These are phyloP conservation scores for Zalophus californianus DNA, from an alignment of 2,797 vertebrate species.

Conservation along the genomic window DNA sequence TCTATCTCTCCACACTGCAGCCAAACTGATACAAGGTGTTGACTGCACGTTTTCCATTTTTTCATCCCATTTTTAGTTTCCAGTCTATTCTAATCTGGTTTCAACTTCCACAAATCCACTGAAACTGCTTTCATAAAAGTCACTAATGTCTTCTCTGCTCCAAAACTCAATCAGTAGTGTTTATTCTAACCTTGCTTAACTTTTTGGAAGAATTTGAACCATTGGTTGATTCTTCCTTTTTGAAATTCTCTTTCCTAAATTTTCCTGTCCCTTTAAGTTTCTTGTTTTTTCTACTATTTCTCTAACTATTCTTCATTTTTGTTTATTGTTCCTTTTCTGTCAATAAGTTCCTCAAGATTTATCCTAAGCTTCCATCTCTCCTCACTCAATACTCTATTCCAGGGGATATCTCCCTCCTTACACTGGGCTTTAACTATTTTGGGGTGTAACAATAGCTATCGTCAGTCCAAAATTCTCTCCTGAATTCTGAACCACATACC, in stretches of 20 bases:
- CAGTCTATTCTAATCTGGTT: neutral
- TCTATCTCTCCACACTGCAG: neutral
- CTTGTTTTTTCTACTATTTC: neutral
- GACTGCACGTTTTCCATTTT: neutral
- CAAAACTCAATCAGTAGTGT: neutral
- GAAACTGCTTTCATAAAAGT: neutral
- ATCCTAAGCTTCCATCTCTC: neutral
- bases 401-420: neutral
- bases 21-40: neutral
- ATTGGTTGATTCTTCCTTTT: neutral
- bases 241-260: neutral
- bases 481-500: neutral
- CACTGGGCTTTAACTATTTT: neutral
- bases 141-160: neutral
- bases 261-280: neutral
- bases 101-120: neutral
- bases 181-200: neutral
- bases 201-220: neutral
- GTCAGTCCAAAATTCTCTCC: neutral
- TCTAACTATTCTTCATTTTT: neutral
- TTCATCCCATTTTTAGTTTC: slow-evolving; percentile 8
- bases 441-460: neutral
- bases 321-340: neutral
- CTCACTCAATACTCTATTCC: neutral
- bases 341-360: neutral